These are phyloP conservation scores for Brenthis hecate DNA, from an alignment of 2,888 invertebrate genomes.

Conservation along the genomic window DNA sequence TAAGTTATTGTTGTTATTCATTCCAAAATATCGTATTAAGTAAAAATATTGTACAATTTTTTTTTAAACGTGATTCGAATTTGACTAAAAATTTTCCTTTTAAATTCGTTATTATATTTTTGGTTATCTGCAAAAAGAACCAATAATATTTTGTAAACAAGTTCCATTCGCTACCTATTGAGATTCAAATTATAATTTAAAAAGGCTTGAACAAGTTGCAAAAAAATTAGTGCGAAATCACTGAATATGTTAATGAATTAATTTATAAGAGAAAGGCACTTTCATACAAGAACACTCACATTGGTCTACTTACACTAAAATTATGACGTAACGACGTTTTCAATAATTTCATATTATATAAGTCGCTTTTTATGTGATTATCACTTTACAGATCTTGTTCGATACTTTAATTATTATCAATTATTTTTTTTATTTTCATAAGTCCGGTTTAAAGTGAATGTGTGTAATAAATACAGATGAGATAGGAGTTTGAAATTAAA, in stretches of 20 bases:
- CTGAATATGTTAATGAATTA: conserved; percentile 15
- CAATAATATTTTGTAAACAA: too few relatives aligned
- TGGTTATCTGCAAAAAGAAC: too few relatives aligned
- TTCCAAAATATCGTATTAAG: too few relatives aligned
- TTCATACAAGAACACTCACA: conserved; percentile 14
- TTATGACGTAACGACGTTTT: conserved; percentile 11
- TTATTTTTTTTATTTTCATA: neutral
- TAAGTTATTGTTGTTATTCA: too few relatives aligned
- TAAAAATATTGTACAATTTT: too few relatives aligned
- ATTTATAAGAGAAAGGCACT: conserved; percentile 22
- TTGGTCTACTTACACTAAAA: conserved; percentile 12
- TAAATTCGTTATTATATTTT: too few relatives aligned
- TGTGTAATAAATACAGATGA: too few relatives aligned
- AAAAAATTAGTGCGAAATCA: neutral
- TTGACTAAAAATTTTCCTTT: too few relatives aligned
- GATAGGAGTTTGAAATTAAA: neutral
- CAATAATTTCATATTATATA: conserved; percentile 19
- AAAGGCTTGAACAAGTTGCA: neutral
- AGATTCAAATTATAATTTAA: too few relatives aligned
- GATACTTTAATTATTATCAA: neutral
- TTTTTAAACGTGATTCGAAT: too few relatives aligned
- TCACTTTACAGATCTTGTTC: neutral
- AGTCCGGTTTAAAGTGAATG: too few relatives aligned
- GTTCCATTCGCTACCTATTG: too few relatives aligned
- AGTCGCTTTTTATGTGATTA: neutral